These are phyloP conservation scores for Caenorhabditis inopinata DNA, from an alignment of 1,140 invertebrate genomes.

Conservation along the genomic window DNA sequence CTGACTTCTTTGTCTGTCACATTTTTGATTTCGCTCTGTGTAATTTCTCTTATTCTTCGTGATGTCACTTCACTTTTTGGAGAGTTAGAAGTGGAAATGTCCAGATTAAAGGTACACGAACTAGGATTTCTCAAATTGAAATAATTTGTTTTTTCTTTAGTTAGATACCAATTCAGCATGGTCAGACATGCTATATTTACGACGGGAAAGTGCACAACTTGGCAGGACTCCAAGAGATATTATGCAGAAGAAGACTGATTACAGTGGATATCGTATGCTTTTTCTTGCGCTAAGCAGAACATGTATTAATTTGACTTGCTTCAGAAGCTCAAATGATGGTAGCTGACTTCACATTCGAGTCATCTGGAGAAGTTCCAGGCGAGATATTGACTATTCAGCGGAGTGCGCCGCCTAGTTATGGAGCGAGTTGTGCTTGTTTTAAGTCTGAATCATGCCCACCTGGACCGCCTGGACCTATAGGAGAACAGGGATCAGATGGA, in stretches of 20 bases:
- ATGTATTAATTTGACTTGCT: background rate
- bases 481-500: conserved; percentile 51
- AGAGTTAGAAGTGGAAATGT: conserved; percentile 17
- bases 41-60: background rate
- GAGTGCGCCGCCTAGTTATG: background rate
- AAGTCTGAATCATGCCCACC: conserved; percentile 50
- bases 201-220: background rate
- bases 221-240: background rate
- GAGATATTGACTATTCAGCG: background rate
- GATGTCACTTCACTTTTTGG: conserved; percentile 34
- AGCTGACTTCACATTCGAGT: background rate
- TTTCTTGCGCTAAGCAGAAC: background rate
- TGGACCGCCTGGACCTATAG: conserved; percentile 52
- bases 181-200: background rate
- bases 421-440: conserved; percentile 49
- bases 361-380: background rate
- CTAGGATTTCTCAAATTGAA: background rate
- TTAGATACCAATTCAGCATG: background rate
- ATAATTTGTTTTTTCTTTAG: background rate
- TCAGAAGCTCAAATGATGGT: background rate
- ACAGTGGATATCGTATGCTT: background rate
- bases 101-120: conserved; percentile 2
- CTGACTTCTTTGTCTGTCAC: background rate
- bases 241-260: background rate
- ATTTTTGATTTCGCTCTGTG: conserved; percentile 10